Conservation (phyloP, 2,888 invertebrate genomes). For the Sarcophaga rosellei region DNA sequence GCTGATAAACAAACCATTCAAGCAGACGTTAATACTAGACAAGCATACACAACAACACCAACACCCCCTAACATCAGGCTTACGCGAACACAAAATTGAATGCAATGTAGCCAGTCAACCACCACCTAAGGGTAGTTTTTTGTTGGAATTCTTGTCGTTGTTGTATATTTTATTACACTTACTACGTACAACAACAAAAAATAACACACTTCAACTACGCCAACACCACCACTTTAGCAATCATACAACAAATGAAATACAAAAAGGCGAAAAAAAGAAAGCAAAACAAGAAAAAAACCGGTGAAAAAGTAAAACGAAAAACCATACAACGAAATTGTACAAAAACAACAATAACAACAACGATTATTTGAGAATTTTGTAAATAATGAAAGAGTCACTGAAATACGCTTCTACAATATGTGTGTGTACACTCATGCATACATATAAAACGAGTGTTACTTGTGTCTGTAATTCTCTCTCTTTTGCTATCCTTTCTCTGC, state of each 20-base stretch:
- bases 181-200: constrained; percentile 25
- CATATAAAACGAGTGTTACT: too few relatives aligned
- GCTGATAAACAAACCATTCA: constrained; percentile 28
- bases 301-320: background rate
- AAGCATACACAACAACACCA: constrained; percentile 7
- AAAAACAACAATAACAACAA: background rate
- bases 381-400: background rate
- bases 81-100: background rate
- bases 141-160: background rate
- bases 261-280: background rate
- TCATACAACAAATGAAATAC: constrained; percentile 34
- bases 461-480: too few relatives aligned
- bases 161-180: constrained; percentile 23
- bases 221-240: constrained; percentile 57
- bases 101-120: constrained; percentile 53
- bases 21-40: constrained; percentile 12
- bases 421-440: too few relatives aligned
- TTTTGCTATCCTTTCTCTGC: background rate
- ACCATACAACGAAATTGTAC: background rate
- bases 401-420: background rate
- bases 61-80: background rate
- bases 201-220: constrained; percentile 64
- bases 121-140: constrained; percentile 59
- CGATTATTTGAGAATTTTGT: background rate
- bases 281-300: background rate